Conservation (phyloP, 2,797 vertebrate genomes). For the Phaenicophaeus curvirostris region DNA sequence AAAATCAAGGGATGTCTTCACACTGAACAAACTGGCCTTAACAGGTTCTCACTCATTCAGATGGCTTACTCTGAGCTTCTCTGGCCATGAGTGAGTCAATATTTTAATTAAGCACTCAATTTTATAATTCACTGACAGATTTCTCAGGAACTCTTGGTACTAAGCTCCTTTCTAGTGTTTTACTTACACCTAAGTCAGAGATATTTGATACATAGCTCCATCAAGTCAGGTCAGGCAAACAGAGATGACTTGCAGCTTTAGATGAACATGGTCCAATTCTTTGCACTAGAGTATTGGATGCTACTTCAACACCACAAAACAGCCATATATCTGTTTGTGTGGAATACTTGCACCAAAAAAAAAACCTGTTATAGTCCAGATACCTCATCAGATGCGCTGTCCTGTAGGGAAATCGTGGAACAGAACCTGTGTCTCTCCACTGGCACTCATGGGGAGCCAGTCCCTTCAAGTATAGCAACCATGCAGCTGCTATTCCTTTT, state of each 20-base stretch:
- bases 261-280: neutral
- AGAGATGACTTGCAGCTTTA: neutral
- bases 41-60: accelerated
- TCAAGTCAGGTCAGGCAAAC: neutral
- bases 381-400: neutral
- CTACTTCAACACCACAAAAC: neutral
- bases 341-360: neutral
- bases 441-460: neutral
- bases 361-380: neutral
- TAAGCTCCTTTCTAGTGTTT: neutral
- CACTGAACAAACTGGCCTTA: neutral
- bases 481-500: neutral
- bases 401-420: neutral
- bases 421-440: neutral
- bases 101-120: constrained; percentile 10
- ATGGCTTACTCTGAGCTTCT: neutral
- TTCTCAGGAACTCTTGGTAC: neutral
- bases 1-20: neutral
- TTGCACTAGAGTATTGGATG: neutral
- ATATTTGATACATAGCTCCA: neutral
- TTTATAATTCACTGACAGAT: neutral
- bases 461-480: neutral
- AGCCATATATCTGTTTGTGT: neutral
- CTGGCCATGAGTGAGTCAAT: neutral
- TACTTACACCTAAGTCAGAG: neutral